Evolutionary conservation across 2,888 invertebrate species (phyloP).

Genomic region (Anarsia innoxiella): DNA sequence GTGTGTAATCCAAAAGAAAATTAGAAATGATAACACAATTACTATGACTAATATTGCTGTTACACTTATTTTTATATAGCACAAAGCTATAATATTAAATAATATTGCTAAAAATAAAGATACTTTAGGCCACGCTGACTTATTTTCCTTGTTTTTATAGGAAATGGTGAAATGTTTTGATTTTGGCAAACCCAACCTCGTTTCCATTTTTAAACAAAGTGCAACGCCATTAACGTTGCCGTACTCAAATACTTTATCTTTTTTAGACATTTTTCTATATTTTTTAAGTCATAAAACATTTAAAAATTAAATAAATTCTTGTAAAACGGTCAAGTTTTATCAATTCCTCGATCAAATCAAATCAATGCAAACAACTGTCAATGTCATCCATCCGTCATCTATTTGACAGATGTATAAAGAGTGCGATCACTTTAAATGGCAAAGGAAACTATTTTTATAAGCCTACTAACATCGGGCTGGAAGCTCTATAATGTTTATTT

Average conservation of each 20-base stretch:
- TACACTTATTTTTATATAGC: slow-evolving; percentile 48
- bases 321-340: not conserved
- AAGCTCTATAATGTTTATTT: no score
- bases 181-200: slow-evolving; percentile 37
- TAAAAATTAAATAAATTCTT: no score
- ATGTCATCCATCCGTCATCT: no score
- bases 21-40: slow-evolving; percentile 44
- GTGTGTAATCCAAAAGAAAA: slow-evolving; percentile 62
- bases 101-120: slow-evolving; percentile 47
- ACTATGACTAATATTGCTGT: slow-evolving; percentile 44
- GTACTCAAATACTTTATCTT: slow-evolving; percentile 31
- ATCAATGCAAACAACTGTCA: no score
- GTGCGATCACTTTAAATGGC: no score
- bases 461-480: no score
- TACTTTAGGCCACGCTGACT: slow-evolving; percentile 38
- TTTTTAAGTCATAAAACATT: not conserved
- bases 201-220: slow-evolving; percentile 40
- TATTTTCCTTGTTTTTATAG: slow-evolving; percentile 42
- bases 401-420: slow-evolving; percentile 3
- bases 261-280: slow-evolving; percentile 1
- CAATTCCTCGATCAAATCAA: no score
- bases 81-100: slow-evolving; percentile 47
- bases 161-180: slow-evolving; percentile 53
- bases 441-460: no score
- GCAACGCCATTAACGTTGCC: slow-evolving; percentile 61